phyloP scores from a whole-genome alignment of 1,140 invertebrate genomes.

The Calephelis virginiensis region DNA sequence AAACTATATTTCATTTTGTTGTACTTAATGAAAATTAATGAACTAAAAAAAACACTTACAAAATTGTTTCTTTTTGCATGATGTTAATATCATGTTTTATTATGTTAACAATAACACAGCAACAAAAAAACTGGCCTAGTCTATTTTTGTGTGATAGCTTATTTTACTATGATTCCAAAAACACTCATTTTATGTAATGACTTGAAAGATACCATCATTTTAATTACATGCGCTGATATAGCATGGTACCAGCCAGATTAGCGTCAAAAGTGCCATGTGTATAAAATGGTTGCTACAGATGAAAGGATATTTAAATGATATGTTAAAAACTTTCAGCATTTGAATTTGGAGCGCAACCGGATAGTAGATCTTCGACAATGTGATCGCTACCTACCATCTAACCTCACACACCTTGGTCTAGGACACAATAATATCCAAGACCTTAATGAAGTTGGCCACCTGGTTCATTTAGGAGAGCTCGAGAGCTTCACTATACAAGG shows the following conservation, averaged over 20 bases:
- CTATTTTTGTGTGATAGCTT: too few relatives aligned
- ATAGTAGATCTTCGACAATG: conserved; percentile 89
- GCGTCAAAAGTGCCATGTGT: neutral
- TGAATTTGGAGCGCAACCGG: conserved; percentile 92
- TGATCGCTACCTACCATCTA: conserved; percentile 88
- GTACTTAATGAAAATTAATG: too few relatives aligned
- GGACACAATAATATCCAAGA: conserved; percentile 92
- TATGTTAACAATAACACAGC: too few relatives aligned
- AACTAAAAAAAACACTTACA: too few relatives aligned
- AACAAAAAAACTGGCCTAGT: too few relatives aligned
- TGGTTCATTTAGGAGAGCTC: conserved; percentile 86
- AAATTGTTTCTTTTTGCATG: too few relatives aligned
- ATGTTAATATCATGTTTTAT: too few relatives aligned
- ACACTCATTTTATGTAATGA: too few relatives aligned
- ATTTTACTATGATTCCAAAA: too few relatives aligned
- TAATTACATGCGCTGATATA: too few relatives aligned
- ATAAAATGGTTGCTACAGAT: neutral
- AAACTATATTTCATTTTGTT: too few relatives aligned
- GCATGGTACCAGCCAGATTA: neutral
- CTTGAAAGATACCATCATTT: too few relatives aligned
- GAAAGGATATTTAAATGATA: neutral
- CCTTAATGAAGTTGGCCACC: conserved; percentile 91
- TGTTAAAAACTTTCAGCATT: conserved; percentile 81
- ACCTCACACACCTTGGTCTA: conserved; percentile 87
- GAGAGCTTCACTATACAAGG: conserved; percentile 90